Evolutionary conservation across 2,888 invertebrate species (phyloP), one percentile per base, ranked within the genome.

Genomic region (Carpatolechia fugitivella): DNA sequence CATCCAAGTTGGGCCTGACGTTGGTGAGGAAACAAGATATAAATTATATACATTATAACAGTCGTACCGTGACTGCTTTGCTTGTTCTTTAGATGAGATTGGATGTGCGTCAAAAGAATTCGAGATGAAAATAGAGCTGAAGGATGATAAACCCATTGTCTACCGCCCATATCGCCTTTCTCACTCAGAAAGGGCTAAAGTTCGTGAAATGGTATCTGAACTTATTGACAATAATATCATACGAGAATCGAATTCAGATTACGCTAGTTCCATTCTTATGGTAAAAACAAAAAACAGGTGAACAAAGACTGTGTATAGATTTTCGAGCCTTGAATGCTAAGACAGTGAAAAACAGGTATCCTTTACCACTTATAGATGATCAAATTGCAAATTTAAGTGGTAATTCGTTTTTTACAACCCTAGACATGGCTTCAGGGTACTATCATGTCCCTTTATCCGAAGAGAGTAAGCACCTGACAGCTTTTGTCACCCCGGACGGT

Each of bases 311-410:
- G 0, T 65, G 65, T 31, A 56, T 66, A 0, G 63, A 68, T 33
- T 65, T 57, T 41, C 55, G 69, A 13, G 61, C 65, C 10, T 44
- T 66, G 14, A 71, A 69, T 56, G 59, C 40, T n/a, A 65, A 60
- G 58, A 63, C 64, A 7, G 10, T 47, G 4, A 61, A 60, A 14
- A 60, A 60, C 38, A 16, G 56, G 10, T 65, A 54, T 14, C 63
- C 61, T 10, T 52, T 61, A n/a, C 60, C 59, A 2, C 38, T 53
- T 0, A 61, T 65, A 7, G 65, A 65, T 0, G 65, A 64, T 35
- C 62, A 64, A 47, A 24, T 78, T 3, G 66, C 74, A 24, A 56
- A 61, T 30, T 54, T 74, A 1, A 62, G 65, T 40, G 65, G 65
- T 11, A 66, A 69, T 5, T 64, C 50, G 8, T 65, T 59, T 38